Percentiles rank a stretch among this genome's conserved stretches.
These are phyloP conservation scores for Lymantria dispar DNA, from an alignment of 2,888 invertebrate species.

Conservation along the genomic window DNA sequence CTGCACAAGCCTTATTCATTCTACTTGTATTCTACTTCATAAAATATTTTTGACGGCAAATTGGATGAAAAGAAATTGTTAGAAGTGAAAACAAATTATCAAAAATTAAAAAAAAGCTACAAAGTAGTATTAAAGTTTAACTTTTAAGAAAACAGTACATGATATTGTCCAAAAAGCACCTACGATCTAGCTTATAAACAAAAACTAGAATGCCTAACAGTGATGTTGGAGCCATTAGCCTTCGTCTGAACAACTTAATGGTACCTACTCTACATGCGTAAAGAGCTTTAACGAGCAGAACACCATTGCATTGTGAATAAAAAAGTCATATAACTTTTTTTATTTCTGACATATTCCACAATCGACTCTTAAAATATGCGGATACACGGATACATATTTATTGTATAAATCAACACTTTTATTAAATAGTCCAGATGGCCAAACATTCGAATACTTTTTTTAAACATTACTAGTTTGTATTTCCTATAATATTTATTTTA, in stretches of 20 bases:
- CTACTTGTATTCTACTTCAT: not conserved
- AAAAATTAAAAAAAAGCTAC: no score
- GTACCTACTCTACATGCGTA: slow-evolving; percentile 42
- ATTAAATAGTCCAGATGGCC: slow-evolving; percentile 11
- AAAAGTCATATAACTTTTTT: slow-evolving; percentile 12
- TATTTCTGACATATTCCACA: not conserved
- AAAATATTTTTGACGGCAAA: not conserved
- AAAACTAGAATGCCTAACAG: slow-evolving; percentile 41
- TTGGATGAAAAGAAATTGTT: not conserved
- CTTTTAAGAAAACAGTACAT: not conserved
- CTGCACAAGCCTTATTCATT: not conserved
- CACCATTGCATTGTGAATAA: slow-evolving; percentile 36
- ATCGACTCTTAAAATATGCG: not conserved
- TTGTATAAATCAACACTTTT: not conserved
- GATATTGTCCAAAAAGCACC: slow-evolving; percentile 12
- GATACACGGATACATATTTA: not conserved
- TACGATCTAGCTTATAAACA: slow-evolving; percentile 23
- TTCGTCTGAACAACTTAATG: slow-evolving; percentile 76
- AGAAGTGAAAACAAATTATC: no score
- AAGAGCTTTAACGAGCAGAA: slow-evolving; percentile 38
- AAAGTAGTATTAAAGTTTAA: no score
- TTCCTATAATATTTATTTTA: slow-evolving; percentile 12
- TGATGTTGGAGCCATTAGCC: slow-evolving; percentile 58
- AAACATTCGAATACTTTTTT: slow-evolving; percentile 4
- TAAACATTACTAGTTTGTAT: slow-evolving; percentile 1